Evolutionary conservation across 2,888 invertebrate species (phyloP).

Genomic region (Ectobius pallidus): DNA sequence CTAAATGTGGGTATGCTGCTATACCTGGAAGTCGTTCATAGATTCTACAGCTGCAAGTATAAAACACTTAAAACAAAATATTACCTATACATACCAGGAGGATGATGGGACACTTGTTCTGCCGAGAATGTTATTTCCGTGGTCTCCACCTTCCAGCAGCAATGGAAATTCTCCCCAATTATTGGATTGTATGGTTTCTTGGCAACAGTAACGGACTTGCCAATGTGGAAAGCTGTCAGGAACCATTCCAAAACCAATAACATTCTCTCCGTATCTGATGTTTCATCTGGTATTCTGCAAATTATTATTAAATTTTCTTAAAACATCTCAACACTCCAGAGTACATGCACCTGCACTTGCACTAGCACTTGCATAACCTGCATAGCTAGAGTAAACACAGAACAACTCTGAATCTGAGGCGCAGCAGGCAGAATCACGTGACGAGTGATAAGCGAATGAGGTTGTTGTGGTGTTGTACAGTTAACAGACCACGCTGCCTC

Average conservation of each 20-base stretch:
- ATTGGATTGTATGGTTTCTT: conserved; percentile 63
- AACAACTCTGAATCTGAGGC: too few relatives aligned
- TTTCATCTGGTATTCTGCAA: conserved; percentile 45
- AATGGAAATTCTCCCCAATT: conserved; percentile 60
- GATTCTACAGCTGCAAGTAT: too few relatives aligned
- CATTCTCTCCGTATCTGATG: conserved; percentile 52
- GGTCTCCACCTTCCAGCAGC: conserved; percentile 55
- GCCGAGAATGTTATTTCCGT: conserved; percentile 48
- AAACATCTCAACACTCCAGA: not conserved
- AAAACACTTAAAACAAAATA: too few relatives aligned
- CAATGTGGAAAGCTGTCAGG: conserved; percentile 57
- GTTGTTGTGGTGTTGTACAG: too few relatives aligned
- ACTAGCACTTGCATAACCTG: too few relatives aligned
- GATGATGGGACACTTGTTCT: conserved; percentile 60
- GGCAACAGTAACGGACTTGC: conserved; percentile 51
- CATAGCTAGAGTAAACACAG: too few relatives aligned
- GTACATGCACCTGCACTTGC: not conserved
- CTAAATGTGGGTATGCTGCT: too few relatives aligned
- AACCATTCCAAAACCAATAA: conserved; percentile 58
- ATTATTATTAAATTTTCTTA: not conserved
- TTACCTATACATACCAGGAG: conserved; percentile 57
- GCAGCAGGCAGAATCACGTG: too few relatives aligned
- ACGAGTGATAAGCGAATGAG: too few relatives aligned
- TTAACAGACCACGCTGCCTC: too few relatives aligned
- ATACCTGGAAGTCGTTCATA: too few relatives aligned